Base-by-base conservation (phyloP, 64 coral and sea anemone species). In the Montipora cactus region DNA sequence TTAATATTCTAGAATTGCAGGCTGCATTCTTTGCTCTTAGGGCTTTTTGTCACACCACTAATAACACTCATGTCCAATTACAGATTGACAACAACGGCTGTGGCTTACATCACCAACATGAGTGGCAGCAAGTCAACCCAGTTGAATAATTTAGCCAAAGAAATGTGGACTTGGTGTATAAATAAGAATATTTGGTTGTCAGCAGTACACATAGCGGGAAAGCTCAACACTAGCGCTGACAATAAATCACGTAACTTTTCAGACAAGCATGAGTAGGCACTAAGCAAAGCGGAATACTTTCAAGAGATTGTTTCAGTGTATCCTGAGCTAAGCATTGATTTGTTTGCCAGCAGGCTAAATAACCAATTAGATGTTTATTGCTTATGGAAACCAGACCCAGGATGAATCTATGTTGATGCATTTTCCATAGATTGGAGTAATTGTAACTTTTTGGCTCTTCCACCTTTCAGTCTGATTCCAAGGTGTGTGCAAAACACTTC, bases 341-440 rank as follows among this genome's bases (percentile, higher is more conserved):
- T 64, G 59, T 64, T 88, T 76, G 87, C 87, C 47, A 57, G 18
- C 75, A 50, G 87, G 25, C 69, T 88, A 28, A 94, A 72, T 22
- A 79, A 71, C 74, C 61, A 89, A 81, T 70, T 94, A 8, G 14
- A 10, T 59, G 21, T 62, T 11, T 94, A 94, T 49, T 83, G 76
- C 59, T 89, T 87, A 4, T 94, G 92, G 92, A 25, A 89, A 79
- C 86, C 92, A 72, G 92, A 94, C 37, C 87, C 87, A 78, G 83
- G 84, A 6, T 59, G 83, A 18, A 64, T 84, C 67, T 66, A 49
- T 78, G 92, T 93, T 16, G 84, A 88, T 93, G 92, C 92, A 18
- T 93, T 88, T 44, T 87, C 84, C 1, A 64, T 12, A 64, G 59
- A 64, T 64, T 64, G 59, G 59, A 64, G 59, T 64, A 12, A 64